Evolutionary conservation across 2,797 vertebrate genomes (phyloP).

Genomic region (Urophycis tenuis): DNA sequence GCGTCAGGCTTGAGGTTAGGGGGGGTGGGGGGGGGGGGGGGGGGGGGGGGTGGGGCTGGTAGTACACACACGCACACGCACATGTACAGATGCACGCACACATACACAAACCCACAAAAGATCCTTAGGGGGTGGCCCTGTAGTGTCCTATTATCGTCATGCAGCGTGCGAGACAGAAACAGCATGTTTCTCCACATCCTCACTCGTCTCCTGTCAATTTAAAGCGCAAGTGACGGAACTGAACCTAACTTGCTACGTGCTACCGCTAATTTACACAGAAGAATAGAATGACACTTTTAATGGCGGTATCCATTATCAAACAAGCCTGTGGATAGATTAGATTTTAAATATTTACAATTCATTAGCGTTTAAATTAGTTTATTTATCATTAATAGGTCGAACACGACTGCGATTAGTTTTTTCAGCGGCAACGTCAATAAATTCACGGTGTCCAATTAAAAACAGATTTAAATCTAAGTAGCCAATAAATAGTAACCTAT

Average conservation of each 20-base stretch:
- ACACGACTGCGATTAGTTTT: background rate
- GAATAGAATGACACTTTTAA: background rate
- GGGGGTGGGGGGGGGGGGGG: slow-evolving; percentile 18
- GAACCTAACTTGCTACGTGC: background rate
- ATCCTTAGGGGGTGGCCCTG: slow-evolving; percentile 25
- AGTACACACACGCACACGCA: slow-evolving; percentile 1
- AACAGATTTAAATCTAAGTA: too few species aligned
- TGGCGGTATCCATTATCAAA: background rate
- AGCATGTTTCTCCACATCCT: slow-evolving; percentile 35
- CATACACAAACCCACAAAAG: background rate
- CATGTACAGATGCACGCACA: background rate
- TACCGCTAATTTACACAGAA: background rate
- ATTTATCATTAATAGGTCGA: background rate
- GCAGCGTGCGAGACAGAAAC: slow-evolving; percentile 32
- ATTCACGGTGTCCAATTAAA: too few species aligned
- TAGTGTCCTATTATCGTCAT: slow-evolving; percentile 37
- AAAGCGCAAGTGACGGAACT: slow-evolving; percentile 12
- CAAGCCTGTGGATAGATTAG: background rate
- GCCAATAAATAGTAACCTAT: too few species aligned
- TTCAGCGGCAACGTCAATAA: background rate
- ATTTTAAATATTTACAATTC: background rate
- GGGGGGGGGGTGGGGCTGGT: too few species aligned
- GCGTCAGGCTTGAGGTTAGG: slow-evolving; percentile 16
- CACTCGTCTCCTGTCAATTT: slow-evolving; percentile 30
- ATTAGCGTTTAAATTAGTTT: background rate